A percentile compares a stretch with the other conserved stretches of the same genome.
These are phyloP conservation scores for Nectonema munidae DNA, from an alignment of 2,888 invertebrate species.

Conservation along the genomic window DNA sequence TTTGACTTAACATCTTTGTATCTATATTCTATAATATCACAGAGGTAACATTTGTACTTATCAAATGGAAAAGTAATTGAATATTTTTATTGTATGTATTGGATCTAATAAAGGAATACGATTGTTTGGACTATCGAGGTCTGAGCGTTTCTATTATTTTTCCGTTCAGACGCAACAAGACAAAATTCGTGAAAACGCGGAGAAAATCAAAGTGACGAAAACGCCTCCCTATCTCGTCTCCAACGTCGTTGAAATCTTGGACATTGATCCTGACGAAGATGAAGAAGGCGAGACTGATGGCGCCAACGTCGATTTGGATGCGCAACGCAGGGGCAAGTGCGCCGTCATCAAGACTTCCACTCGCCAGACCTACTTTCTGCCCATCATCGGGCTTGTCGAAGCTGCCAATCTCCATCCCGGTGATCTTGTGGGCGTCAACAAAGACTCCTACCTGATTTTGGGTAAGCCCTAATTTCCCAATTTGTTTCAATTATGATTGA, in stretches of 20 bases:
- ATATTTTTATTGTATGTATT: too few relatives aligned
- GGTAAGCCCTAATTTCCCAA: slow-evolving; percentile 43
- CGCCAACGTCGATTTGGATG: slow-evolving; percentile 85
- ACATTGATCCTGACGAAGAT: slow-evolving; percentile 76
- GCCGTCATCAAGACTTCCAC: slow-evolving; percentile 98
- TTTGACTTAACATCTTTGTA: too few relatives aligned
- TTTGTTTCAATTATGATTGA: too few relatives aligned
- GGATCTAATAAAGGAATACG: too few relatives aligned
- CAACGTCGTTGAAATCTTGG: slow-evolving; percentile 83
- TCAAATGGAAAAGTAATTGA: too few relatives aligned
- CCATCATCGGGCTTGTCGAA: slow-evolving; percentile 89
- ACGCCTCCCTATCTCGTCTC: slow-evolving; percentile 89
- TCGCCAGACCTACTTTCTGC: slow-evolving; percentile 72
- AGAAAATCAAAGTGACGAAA: slow-evolving; percentile 65
- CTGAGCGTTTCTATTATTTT: too few relatives aligned
- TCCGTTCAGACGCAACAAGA: slow-evolving; percentile 41
- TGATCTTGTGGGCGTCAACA: slow-evolving; percentile 34
- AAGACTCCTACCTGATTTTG: slow-evolving; percentile 77
- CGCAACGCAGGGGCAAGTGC: slow-evolving; percentile 89
- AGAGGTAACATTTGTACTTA: too few relatives aligned
- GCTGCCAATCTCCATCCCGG: slow-evolving; percentile 87
- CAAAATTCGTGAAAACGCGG: slow-evolving; percentile 88
- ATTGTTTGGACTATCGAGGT: too few relatives aligned
- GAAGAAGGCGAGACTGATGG: slow-evolving; percentile 62
- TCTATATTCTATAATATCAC: too few relatives aligned